A percentile compares a stretch with the other conserved stretches of the same genome.
Evolutionary conservation across 1,140 invertebrate species (phyloP).

Genomic region (Calephelis virginiensis): DNA sequence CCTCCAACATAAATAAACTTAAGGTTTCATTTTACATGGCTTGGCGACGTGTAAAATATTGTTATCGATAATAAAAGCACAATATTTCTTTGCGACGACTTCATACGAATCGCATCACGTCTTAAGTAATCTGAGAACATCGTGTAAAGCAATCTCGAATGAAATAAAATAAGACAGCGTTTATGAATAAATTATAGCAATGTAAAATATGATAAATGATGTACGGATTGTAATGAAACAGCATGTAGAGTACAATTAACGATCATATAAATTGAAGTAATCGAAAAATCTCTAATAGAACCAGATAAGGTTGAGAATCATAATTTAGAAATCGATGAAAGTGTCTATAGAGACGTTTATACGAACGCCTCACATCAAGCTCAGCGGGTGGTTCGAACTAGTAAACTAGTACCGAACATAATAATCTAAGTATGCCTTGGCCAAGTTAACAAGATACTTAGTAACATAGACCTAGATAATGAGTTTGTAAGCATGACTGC

Average conservation of each 20-base stretch:
- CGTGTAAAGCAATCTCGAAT: constrained; percentile 63
- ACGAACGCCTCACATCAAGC: constrained; percentile 61
- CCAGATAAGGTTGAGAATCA: constrained; percentile 44
- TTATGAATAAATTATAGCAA: constrained; percentile 75
- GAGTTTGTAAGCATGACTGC: constrained; percentile 38
- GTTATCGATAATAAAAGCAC: constrained; percentile 67
- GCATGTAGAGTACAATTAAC: constrained; percentile 56
- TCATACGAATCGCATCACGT: constrained; percentile 66
- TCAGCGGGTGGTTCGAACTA: constrained; percentile 65
- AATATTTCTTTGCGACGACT: constrained; percentile 56
- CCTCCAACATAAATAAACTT: constrained; percentile 53
- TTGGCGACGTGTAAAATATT: constrained; percentile 69
- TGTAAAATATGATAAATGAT: constrained; percentile 77
- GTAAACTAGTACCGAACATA: constrained; percentile 72
- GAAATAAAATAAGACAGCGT: constrained; percentile 61
- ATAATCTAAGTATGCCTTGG: constrained; percentile 62
- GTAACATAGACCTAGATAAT: constrained; percentile 36
- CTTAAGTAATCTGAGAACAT: constrained; percentile 68
- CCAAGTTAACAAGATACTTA: constrained; percentile 59
- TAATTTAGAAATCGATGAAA: constrained; percentile 42
- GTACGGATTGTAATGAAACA: constrained; percentile 71
- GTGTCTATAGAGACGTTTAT: constrained; percentile 47
- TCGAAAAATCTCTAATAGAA: constrained; percentile 29
- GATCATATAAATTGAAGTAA: constrained; percentile 27
- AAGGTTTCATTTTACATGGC: constrained; percentile 54